Conservation (phyloP, 2,113 vertebrate genomes). For the Otocyon megalotis region DNA sequence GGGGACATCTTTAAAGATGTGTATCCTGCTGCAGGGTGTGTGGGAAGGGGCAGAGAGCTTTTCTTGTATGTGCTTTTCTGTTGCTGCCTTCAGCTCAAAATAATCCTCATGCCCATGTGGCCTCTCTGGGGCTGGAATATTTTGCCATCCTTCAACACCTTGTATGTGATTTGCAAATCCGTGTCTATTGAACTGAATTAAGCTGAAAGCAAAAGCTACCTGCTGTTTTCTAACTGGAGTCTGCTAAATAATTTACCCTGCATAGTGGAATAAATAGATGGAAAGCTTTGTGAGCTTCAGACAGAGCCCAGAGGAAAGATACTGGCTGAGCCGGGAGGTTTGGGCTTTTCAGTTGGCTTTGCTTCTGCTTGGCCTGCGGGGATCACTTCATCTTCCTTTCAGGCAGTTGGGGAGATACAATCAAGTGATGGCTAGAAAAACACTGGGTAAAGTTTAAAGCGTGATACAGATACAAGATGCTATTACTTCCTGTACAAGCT, state of each 20-base stretch:
- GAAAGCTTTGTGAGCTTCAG: neutral
- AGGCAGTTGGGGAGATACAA: neutral
- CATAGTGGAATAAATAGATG: neutral
- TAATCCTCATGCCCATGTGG: neutral
- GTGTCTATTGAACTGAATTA: no score
- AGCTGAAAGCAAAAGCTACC: neutral
- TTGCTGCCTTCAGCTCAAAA: neutral
- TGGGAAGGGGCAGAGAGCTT: neutral
- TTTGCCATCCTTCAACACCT: neutral
- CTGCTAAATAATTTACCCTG: neutral
- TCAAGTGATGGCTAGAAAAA: neutral
- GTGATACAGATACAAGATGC: neutral
- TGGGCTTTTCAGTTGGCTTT: neutral
- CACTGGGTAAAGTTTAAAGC: neutral
- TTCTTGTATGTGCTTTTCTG: neutral
- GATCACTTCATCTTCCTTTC: neutral
- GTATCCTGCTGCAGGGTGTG: neutral
- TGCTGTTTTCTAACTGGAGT: neutral
- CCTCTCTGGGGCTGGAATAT: neutral
- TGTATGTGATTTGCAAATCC: neutral
- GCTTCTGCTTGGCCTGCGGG: neutral
- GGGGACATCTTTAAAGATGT: neutral
- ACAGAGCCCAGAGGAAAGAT: neutral
- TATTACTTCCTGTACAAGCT: neutral
- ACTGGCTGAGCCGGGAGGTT: no score